phyloP scores from a whole-genome alignment of 2,797 vertebrate species.

The Malurus leucopterus region DNA sequence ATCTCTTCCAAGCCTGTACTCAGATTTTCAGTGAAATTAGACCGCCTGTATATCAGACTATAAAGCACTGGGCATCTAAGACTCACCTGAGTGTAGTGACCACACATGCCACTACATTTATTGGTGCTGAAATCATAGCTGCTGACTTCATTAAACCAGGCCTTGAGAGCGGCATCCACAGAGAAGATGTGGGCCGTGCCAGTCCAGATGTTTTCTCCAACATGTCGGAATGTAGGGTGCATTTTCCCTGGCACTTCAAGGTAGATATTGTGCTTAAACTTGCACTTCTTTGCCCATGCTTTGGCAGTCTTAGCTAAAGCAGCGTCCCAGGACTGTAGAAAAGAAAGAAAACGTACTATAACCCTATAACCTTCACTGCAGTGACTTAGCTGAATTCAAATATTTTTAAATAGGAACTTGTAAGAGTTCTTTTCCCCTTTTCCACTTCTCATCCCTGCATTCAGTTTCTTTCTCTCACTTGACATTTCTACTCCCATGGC shows the following conservation, averaged over 20 bases:
- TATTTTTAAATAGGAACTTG: background rate
- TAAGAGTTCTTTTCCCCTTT: background rate
- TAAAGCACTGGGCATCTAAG: background rate
- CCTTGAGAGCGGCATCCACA: slow-evolving; percentile 40
- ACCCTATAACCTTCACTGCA: background rate
- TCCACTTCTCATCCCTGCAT: background rate
- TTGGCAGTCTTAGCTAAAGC: slow-evolving; percentile 77
- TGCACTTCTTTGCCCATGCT: slow-evolving; percentile 76
- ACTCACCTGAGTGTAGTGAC: slow-evolving; percentile 82
- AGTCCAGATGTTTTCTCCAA: slow-evolving; percentile 85
- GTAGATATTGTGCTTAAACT: slow-evolving; percentile 66
- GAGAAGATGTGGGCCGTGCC: slow-evolving; percentile 61
- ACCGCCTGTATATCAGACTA: background rate
- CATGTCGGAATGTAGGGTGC: slow-evolving; percentile 69
- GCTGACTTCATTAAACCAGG: slow-evolving; percentile 71
- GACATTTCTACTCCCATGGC: background rate
- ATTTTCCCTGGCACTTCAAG: slow-evolving; percentile 3
- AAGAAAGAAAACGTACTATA: background rate
- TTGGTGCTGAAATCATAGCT: slow-evolving; percentile 58
- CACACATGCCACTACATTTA: slow-evolving; percentile 48
- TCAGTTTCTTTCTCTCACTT: background rate
- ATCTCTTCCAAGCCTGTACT: background rate
- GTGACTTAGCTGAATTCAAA: background rate
- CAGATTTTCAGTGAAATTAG: background rate
- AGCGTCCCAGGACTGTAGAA: slow-evolving; percentile 80